Evolutionary conservation across 2,797 vertebrate genomes (phyloP), one percentile per base, ranked within the genome.

Genomic region (Brachyrhaphis roseni): DNA sequence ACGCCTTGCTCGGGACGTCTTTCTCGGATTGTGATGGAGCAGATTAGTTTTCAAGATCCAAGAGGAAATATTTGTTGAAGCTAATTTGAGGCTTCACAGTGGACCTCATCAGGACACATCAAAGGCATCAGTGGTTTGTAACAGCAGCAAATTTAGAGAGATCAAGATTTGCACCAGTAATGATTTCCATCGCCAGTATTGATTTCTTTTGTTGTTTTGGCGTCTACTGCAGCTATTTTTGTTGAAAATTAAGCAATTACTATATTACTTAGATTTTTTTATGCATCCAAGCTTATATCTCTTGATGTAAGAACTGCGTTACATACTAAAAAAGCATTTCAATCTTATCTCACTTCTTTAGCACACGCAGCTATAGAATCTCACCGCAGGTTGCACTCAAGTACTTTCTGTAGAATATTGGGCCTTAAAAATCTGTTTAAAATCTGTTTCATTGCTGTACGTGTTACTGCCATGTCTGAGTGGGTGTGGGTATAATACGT

Each of bases 1-100:
- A 94, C 86, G 80, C 82, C 59, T 88, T 71, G 76, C 89, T 26
- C 53, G 84, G 90, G 90, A 88, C 86, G 39, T 77, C 87, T 86
- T 89, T 84, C 86, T 91, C 86, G 70, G 89, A 93, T 91, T 86
- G 91, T 88, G 89, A 93, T 89, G 87, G 87, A 86, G 73, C 88
- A 87, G 87, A 90, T 84, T 87, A 92, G 94, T 93, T 93, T 87
- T 86, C 84, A 64, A 82, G 90, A 93, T 88, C 92, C 28, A 15
- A 90, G 89, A 83, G 93, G 92, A 94, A 94, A 95, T 93, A 93
- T 95, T 95, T 94, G 90, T 91, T 82, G 88, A 74, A 74, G 89
- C 89, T 88, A 82, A 82, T 78, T 72, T 43, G 81, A 88, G 87
- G 87, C 84, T 91, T 86, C 79, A 83, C 88, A 90, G 92, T 73